Conservation (phyloP, 35 echinoderm and acorn worm species). For the Hemicentrotus pulcherrimus region DNA sequence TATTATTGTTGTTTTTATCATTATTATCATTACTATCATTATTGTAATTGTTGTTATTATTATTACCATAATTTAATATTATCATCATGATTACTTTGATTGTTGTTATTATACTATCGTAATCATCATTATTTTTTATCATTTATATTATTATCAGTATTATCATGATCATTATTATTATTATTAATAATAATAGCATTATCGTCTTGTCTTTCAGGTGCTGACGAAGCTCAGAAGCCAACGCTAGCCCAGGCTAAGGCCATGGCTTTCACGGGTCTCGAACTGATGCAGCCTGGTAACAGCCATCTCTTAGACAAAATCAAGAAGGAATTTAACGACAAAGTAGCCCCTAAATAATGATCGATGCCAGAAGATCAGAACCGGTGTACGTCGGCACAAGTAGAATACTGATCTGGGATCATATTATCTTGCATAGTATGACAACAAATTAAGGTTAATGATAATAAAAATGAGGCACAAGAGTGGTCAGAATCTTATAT, state of each 20-base stretch:
- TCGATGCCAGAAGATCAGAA: no score
- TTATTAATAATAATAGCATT: no score
- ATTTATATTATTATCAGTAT: neutral
- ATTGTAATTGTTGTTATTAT: neutral
- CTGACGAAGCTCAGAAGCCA: conserved; percentile 53
- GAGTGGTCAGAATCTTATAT: no score
- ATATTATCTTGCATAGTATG: no score
- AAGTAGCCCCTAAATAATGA: neutral
- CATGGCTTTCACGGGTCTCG: conserved; percentile 6
- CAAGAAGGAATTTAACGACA: neutral
- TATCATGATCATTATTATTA: neutral
- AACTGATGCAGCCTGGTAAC: conserved; percentile 24
- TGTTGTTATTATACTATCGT: neutral
- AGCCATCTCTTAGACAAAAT: neutral
- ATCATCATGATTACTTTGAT: no score
- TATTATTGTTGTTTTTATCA: no score
- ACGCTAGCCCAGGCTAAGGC: conserved; percentile 58
- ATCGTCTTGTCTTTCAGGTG: neutral
- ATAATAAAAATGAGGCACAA: no score
- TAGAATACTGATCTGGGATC: no score
- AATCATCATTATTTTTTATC: neutral
- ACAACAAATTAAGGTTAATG: no score
- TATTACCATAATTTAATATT: no score
- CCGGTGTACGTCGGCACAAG: no score
- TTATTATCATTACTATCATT: neutral